Evolutionary conservation across 2,113 vertebrate genomes (phyloP), one percentile per base, ranked within the genome.

Genomic region (Orthonyx spaldingii): DNA sequence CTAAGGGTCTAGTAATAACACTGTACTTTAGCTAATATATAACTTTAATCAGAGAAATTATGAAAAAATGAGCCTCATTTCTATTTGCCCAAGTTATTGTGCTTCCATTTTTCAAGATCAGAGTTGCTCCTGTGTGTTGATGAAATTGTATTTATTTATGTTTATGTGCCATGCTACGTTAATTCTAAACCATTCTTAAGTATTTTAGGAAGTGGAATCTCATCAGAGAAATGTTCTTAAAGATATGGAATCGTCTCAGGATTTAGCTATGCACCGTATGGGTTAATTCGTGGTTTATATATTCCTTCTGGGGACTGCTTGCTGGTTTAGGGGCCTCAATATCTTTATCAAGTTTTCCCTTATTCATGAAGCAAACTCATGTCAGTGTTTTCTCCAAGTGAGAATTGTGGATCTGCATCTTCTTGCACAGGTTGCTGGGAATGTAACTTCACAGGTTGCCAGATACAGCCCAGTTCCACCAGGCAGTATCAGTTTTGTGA

Each of bases 1-100:
- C 71, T 84, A 35, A 87, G 84, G 95, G 71, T 95, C 12, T 88
- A 70, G 92, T 91, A 93, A 96, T 85, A 94, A 84, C 76, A 65
- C 84, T 90, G 57, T 83, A 63, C 87, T 97, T 96, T 84, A 96
- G 91, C 74, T 96, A 97, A 97, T 94, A 96, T 80, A 46, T 89
- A 83, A 94, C 84, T 93, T 96, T 92, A 96, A 92, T 97, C 63
- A 15, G 80, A 96, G 93, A 93, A 97, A 96, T 96, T 83, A 94
- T 56, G 70, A 59, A 88, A 93, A 96, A 94, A 91, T 55, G 26
- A 79, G 50, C 52, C 81, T 87, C 85, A 94, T 94, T 97, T 97
- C 60, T 93, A 47, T 91, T 97, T 94, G 84, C 55, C 42, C 50
- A 50, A 55, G 72, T 96, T 95, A 84, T 66, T 84, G 18, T 84